These are phyloP conservation scores for Motacilla tschutschensis DNA, from an alignment of 2,113 vertebrate species.

Conservation along the genomic window DNA sequence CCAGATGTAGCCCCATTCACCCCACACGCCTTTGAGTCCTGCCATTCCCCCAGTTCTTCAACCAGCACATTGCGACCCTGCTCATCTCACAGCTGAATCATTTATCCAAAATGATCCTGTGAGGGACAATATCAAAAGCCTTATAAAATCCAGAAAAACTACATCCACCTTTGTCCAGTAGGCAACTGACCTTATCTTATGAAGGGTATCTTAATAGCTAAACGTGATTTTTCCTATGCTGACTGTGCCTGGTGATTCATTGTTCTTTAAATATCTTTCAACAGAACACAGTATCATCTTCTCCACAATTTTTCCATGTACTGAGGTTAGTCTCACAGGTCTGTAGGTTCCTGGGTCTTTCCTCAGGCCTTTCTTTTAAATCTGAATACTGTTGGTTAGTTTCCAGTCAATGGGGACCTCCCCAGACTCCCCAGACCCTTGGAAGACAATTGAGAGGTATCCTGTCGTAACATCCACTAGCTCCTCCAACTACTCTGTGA, in stretches of 20 bases:
- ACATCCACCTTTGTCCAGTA: not conserved
- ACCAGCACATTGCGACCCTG: accelerated
- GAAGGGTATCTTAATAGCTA: not conserved
- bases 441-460: not conserved
- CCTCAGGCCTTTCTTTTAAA: not conserved
- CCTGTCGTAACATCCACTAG: not conserved
- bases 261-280: not conserved
- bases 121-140: not conserved
- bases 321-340: not conserved
- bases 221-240: not conserved
- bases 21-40: not conserved
- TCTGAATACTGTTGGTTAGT: not conserved
- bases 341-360: not conserved
- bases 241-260: not conserved
- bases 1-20: not conserved
- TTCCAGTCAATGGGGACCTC: not conserved
- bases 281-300: not conserved
- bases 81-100: not conserved
- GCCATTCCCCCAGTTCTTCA: not conserved
- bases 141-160: not conserved
- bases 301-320: not conserved
- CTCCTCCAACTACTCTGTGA: not conserved
- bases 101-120: not conserved
- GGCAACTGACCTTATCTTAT: not conserved
- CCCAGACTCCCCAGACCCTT: not conserved